Evolutionary conservation across 64 coral and sea anemone genomes (phyloP), one percentile per base, ranked within the genome.

Genomic region (Montipora efflorescens): DNA sequence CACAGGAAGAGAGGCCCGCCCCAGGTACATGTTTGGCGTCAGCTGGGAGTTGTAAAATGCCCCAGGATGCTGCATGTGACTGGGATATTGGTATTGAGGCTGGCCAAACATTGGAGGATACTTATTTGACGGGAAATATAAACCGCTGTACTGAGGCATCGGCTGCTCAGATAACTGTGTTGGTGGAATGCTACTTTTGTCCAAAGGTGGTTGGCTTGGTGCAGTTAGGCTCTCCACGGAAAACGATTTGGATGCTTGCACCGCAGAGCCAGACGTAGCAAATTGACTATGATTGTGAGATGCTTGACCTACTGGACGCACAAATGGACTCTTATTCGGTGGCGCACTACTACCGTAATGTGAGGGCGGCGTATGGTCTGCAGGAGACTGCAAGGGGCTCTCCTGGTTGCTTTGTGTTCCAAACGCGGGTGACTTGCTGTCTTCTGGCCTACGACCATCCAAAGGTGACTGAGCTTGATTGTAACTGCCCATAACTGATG

Each of bases 141-240:
- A 73, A 72, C 96, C 78, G 79, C 96, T 89, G 84, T 97, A 97
- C 77, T 90, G 93, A 61, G 80, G 75, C 82, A 94, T 76, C 36
- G 92, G 91, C 71, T 94, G 96, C 55, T 97, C 96, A 47, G 93
- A 74, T 53, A 75, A 81, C 64, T 77, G 82, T 1, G 85, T 64
- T 20, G 76, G 83, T 11, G 92, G 92, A 81, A 79, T 85, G 44
- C 80, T 83, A 79, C 92, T 92, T 6, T 88, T 93, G 46, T 91
- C 80, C n/a, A 90, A 66, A 8, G 89, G 25, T 55, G 96, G 96
- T 48, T 95, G 92, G 52, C 92, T 95, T 18, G 96, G 96, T 47
- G 96, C 96, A 10, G 96, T 97, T 71, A 97, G 73, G 82, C 96
- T 95, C 79, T 97, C 96, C 68, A 97, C 96, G 18, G 96, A 97